Conservation (phyloP, 2,888 invertebrate genomes). For the Aphodius granarius region DNA sequence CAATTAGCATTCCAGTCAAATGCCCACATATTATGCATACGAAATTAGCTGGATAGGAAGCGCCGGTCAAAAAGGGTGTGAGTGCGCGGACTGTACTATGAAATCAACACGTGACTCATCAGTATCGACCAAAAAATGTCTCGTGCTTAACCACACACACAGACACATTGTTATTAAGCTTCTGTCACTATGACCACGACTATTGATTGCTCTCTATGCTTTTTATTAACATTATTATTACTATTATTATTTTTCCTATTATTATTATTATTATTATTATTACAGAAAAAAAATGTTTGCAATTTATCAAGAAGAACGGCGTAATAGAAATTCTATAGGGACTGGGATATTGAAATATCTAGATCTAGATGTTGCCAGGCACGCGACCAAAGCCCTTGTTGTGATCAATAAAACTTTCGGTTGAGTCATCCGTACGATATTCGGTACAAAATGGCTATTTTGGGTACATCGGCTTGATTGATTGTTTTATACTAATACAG, state of each 20-base stretch:
- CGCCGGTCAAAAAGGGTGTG: background rate
- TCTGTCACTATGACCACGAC: background rate
- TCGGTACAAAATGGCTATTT: background rate
- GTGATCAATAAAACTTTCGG: background rate
- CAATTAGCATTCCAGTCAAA: background rate
- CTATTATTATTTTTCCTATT: no score
- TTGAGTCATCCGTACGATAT: background rate
- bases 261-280: no score
- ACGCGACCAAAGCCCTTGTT: background rate
- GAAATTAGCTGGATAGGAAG: background rate
- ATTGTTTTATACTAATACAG: background rate
- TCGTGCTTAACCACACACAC: background rate
- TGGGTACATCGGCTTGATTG: background rate
- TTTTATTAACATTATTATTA: no score
- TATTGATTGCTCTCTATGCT: no score
- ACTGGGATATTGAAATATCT: background rate
- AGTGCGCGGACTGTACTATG: background rate
- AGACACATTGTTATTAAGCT: background rate
- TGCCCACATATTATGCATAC: background rate
- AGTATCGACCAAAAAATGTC: background rate
- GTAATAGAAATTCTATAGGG: background rate
- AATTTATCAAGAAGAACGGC: background rate
- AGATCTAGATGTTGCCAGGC: background rate
- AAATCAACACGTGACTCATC: background rate
- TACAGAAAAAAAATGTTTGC: background rate